Percentiles rank a stretch among this genome's conserved stretches.
These are phyloP conservation scores for Etheostoma nigrum DNA, from an alignment of 2,797 vertebrate genomes.

Conservation along the genomic window DNA sequence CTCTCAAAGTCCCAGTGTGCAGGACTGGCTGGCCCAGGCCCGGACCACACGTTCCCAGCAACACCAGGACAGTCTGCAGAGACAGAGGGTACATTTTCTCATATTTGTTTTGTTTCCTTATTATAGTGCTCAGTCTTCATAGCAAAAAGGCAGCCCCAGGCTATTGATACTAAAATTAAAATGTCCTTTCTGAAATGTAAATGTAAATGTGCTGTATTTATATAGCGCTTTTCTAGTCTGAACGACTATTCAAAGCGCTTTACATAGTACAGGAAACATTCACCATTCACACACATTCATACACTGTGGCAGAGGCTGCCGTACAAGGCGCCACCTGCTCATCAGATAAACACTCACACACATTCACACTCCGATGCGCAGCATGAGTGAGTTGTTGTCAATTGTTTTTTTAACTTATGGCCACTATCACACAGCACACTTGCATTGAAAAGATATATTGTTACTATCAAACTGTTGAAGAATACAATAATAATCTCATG, in stretches of 20 bases:
- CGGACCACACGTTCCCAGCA: slow-evolving; percentile 90
- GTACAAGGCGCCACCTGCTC: too few species aligned
- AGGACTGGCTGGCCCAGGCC: slow-evolving; percentile 96
- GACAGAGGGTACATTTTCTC: slow-evolving; percentile 87
- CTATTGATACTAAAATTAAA: background rate
- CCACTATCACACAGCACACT: background rate
- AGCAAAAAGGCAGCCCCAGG: background rate
- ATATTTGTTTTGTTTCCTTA: background rate
- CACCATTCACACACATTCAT: too few species aligned
- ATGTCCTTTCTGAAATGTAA: background rate
- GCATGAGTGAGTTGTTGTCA: background rate
- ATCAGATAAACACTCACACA: too few species aligned
- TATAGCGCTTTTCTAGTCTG: too few species aligned
- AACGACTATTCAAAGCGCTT: too few species aligned
- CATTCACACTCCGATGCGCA: too few species aligned
- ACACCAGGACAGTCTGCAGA: slow-evolving; percentile 92
- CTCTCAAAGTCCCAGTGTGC: slow-evolving; percentile 90
- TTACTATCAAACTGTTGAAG: background rate
- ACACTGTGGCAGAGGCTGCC: too few species aligned
- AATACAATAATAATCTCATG: background rate
- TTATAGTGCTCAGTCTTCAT: background rate
- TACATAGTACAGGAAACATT: too few species aligned
- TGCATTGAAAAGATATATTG: background rate
- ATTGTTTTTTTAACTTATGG: background rate
- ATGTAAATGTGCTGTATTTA: too few species aligned